Conservation (phyloP, 2,113 vertebrate species). For the Ophiodon elongatus region DNA sequence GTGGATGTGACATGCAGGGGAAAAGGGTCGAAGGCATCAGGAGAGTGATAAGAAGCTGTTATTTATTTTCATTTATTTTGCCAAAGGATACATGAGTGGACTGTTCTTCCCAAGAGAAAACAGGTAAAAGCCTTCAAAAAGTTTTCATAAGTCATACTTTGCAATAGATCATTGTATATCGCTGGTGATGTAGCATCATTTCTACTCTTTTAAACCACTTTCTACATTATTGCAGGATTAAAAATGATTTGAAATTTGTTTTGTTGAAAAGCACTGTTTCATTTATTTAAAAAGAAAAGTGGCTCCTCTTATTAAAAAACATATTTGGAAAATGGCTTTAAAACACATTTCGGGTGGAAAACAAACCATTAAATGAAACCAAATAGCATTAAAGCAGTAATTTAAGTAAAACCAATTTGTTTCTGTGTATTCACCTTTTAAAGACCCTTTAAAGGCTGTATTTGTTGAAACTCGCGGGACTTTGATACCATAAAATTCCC, state of each 20-base stretch:
- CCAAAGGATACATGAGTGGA: background rate
- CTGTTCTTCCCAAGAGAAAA: conserved; percentile 22
- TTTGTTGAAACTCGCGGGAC: conserved; percentile 40
- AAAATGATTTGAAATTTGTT: background rate
- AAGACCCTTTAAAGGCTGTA: conserved; percentile 27
- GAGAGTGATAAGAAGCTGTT: conserved; percentile 11
- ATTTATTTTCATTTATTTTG: conserved; percentile 4
- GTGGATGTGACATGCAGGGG: conserved; percentile 8
- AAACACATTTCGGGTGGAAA: background rate
- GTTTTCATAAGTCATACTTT: background rate
- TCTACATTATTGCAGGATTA: background rate
- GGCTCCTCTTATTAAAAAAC: background rate
- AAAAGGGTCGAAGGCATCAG: background rate
- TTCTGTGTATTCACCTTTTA: conserved; percentile 10
- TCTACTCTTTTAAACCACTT: background rate
- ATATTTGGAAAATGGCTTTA: background rate
- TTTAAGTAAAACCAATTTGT: background rate
- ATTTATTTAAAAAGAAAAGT: background rate
- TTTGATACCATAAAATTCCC: conserved; percentile 54
- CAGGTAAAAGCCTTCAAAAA: conserved; percentile 45
- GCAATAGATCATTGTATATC: background rate
- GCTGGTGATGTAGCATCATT: background rate
- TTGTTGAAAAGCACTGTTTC: background rate
- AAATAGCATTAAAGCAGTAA: background rate
- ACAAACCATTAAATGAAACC: background rate